These are phyloP conservation scores for Anagyrus pseudococci DNA, from an alignment of 2,888 invertebrate species.

Conservation along the genomic window DNA sequence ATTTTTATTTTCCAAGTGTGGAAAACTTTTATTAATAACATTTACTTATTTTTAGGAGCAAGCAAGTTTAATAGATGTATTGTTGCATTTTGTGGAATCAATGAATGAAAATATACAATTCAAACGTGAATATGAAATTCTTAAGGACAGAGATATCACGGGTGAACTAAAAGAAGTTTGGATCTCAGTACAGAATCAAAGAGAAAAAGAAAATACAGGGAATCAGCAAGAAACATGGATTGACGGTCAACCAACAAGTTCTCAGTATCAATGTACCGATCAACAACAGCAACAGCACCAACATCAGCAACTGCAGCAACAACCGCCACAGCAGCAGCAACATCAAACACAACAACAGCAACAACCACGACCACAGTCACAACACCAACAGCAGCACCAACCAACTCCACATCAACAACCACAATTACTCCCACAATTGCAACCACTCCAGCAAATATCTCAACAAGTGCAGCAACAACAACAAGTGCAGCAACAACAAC, in stretches of 20 bases:
- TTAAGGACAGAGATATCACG: conserved; percentile 73
- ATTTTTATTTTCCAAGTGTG: too few relatives aligned
- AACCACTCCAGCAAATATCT: conserved; percentile 16
- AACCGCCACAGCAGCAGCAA: conserved; percentile 36
- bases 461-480: conserved; percentile 37
- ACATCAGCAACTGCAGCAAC: conserved; percentile 29
- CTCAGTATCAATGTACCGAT: conserved; percentile 44
- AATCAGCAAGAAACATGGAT: conserved; percentile 54
- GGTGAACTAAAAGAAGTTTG: conserved; percentile 78
- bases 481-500: conserved; percentile 34
- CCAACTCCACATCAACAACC: conserved; percentile 16
- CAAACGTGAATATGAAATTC: conserved; percentile 65
- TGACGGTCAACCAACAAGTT: conserved; percentile 52
- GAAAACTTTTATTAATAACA: too few relatives aligned
- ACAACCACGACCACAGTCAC: conserved; percentile 41
- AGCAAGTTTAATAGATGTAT: conserved; percentile 71
- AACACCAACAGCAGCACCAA: conserved; percentile 27
- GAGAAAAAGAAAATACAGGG: conserved; percentile 65
- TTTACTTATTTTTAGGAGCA: conserved; percentile 67
- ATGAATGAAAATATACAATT: conserved; percentile 74
- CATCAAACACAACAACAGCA: conserved; percentile 39
- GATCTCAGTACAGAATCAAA: conserved; percentile 72
- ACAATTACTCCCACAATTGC: conserved; percentile 36
- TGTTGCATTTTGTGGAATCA: conserved; percentile 76
- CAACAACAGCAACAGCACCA: conserved; percentile 44